A percentile compares a stretch with the other conserved stretches of the same genome.
Evolutionary conservation across 2,888 invertebrate species (phyloP).

Genomic region (Ophonus ardosiacus): DNA sequence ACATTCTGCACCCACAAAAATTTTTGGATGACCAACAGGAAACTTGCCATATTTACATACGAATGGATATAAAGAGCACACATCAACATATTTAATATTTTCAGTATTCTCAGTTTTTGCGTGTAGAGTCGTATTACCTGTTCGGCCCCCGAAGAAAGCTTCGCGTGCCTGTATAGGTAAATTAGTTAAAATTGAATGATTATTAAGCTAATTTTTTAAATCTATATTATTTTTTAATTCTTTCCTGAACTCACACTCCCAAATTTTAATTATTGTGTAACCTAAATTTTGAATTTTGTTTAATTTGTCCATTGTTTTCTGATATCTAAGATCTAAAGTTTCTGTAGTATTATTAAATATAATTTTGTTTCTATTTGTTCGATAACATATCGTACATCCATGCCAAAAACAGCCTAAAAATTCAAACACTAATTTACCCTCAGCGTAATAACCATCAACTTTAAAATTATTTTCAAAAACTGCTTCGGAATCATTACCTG

Average conservation of each 20-base stretch:
- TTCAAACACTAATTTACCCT: constrained; percentile 4
- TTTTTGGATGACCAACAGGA: constrained; percentile 45
- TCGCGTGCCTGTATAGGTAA: constrained; percentile 38
- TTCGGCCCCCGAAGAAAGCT: constrained; percentile 32
- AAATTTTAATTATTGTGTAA: constrained; percentile 17
- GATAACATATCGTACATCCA: not conserved
- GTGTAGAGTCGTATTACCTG: constrained; percentile 17
- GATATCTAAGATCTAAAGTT: constrained; percentile 15
- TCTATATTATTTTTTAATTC: no score
- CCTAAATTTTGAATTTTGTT: constrained; percentile 25
- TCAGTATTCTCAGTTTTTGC: constrained; percentile 25
- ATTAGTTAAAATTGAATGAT: not conserved
- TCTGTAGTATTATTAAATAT: constrained; percentile 12
- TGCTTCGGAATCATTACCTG: constrained; percentile 47
- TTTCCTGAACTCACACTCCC: constrained; percentile 29
- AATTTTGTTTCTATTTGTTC: constrained; percentile 23
- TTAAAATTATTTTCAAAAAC: not conserved
- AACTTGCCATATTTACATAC: constrained; percentile 45
- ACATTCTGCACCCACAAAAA: no score
- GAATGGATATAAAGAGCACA: constrained; percentile 46
- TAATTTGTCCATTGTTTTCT: not conserved
- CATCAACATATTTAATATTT: constrained; percentile 54
- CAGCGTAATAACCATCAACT: constrained; percentile 23
- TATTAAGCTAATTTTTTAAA: no score
- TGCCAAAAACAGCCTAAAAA: not conserved